phyloP scores from a whole-genome alignment of 2,113 vertebrate genomes.

The Oncorhynchus clarkii region DNA sequence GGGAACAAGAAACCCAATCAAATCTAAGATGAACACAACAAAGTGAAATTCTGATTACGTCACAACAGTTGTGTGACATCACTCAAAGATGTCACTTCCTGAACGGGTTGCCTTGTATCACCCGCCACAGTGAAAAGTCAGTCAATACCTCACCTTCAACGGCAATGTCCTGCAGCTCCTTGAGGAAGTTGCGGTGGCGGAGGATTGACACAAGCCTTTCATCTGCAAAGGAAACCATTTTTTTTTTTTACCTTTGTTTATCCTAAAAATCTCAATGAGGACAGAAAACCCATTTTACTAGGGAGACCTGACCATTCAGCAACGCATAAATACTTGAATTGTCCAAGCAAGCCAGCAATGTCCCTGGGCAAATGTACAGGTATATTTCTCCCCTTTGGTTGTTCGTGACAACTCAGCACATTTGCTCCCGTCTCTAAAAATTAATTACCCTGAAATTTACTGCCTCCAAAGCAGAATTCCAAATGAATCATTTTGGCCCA shows the following conservation, averaged over 20 bases:
- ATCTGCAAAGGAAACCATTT: constrained; percentile 71
- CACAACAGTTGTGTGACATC: not conserved
- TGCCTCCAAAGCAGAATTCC: constrained; percentile 47
- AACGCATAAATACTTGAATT: not conserved
- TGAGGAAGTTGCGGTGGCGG: constrained; percentile 86
- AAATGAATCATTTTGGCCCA: constrained; percentile 66
- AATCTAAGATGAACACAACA: not conserved
- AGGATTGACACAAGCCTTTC: constrained; percentile 88
- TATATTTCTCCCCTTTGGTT: constrained; percentile 8
- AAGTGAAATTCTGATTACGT: not conserved
- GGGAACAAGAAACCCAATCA: not conserved
- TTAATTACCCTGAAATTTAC: constrained; percentile 64
- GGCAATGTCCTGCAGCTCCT: constrained; percentile 89
- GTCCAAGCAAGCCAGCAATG: not conserved
- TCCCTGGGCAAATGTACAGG: constrained; percentile 19
- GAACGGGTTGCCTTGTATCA: not conserved
- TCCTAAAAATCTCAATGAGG: too few species aligned
- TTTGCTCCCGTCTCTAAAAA: constrained; percentile 33
- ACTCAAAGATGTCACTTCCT: not conserved
- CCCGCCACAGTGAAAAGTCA: not conserved
- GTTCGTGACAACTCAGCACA: constrained; percentile 52
- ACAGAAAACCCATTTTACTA: too few species aligned
- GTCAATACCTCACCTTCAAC: constrained; percentile 76
- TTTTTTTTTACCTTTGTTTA: too few species aligned
- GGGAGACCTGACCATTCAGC: too few species aligned